Evolutionary conservation across 1,140 invertebrate genomes (phyloP).

Genomic region (Pomacea maculata): DNA sequence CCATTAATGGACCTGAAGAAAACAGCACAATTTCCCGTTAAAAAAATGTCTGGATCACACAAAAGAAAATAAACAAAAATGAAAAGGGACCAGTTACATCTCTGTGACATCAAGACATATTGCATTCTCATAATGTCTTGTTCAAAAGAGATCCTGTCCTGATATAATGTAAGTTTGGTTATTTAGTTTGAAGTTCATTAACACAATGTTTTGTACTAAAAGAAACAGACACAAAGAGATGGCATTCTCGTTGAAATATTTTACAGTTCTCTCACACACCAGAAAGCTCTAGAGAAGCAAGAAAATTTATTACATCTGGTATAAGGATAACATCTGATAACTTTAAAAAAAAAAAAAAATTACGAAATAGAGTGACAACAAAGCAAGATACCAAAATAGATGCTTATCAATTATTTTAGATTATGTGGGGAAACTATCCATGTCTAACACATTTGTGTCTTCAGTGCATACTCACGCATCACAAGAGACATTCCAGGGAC

Average conservation of each 20-base stretch:
- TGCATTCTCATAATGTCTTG: not conserved
- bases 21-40: constrained; percentile 53
- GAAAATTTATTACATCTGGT: too few species aligned
- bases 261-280: too few species aligned
- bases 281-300: too few species aligned
- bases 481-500: constrained; percentile 50
- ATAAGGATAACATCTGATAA: too few species aligned
- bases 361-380: too few species aligned
- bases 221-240: not conserved
- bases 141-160: not conserved
- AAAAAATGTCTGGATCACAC: not conserved
- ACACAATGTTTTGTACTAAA: not conserved
- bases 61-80: not conserved
- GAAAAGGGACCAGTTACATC: not conserved
- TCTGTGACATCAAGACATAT: not conserved
- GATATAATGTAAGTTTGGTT: not conserved
- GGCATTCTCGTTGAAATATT: too few species aligned
- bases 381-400: too few species aligned
- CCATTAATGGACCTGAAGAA: constrained; percentile 65
- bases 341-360: too few species aligned
- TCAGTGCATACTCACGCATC: constrained; percentile 42
- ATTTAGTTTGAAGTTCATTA: not conserved
- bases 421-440: too few species aligned
- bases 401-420: too few species aligned
- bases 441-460: constrained; percentile 55